Percentiles rank a stretch among this genome's conserved stretches.
phyloP scores from a whole-genome alignment of 2,113 vertebrate species.

The Peromyscus maniculatus region DNA sequence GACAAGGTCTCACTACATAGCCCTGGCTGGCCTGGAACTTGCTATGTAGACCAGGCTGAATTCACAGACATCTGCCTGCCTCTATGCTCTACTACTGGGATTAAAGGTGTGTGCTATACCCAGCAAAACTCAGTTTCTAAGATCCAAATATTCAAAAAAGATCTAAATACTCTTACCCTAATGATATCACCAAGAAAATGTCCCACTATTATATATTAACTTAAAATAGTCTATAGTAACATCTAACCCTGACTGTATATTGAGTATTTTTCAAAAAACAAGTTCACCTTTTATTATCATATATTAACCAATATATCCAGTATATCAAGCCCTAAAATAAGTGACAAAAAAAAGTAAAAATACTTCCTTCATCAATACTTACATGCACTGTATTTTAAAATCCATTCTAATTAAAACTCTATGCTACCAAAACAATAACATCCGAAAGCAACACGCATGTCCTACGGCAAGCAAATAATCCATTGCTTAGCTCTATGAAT shows the following conservation, averaged over 20 bases:
- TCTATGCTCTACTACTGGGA: neutral
- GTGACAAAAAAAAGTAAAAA: constrained; percentile 57
- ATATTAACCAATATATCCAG: constrained; percentile 28
- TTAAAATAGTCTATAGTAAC: constrained; percentile 41
- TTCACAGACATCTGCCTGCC: neutral
- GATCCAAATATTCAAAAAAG: neutral
- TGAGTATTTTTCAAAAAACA: constrained; percentile 26
- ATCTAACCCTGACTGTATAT: neutral
- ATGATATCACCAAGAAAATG: constrained; percentile 46
- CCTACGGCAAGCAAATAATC: constrained; percentile 7
- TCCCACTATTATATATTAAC: neutral
- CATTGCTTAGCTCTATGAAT: neutral
- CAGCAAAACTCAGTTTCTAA: neutral
- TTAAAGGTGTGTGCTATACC: neutral
- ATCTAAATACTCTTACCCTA: constrained; percentile 26
- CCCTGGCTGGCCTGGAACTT: neutral
- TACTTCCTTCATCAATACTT: neutral
- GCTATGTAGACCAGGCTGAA: neutral
- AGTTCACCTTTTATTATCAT: constrained; percentile 45
- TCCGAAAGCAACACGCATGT: neutral
- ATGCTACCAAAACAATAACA: neutral
- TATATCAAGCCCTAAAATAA: constrained; percentile 45
- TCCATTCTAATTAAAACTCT: neutral
- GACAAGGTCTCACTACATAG: neutral
- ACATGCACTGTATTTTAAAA: neutral